These are phyloP conservation scores for Calameuta idolon DNA, from an alignment of 2,888 invertebrate genomes.

Conservation along the genomic window DNA sequence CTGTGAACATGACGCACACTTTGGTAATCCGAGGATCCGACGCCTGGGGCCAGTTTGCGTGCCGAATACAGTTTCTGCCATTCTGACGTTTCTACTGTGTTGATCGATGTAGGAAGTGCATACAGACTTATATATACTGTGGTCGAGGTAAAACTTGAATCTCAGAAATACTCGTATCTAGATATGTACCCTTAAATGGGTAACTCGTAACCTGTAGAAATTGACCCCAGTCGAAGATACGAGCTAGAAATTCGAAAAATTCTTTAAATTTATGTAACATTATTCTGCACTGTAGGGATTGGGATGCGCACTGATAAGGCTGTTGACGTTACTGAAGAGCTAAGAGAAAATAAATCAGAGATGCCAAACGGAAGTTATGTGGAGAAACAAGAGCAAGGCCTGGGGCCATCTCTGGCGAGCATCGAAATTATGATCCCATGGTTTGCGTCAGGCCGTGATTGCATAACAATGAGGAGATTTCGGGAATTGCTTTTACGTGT, in stretches of 20 bases:
- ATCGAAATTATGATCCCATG: constrained; percentile 56
- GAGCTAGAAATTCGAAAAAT: not conserved
- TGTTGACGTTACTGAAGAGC: too few species aligned
- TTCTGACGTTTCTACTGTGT: constrained; percentile 5
- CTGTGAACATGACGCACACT: not conserved
- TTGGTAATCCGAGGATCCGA: not conserved
- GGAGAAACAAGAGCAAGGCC: not conserved
- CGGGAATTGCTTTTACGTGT: constrained; percentile 65
- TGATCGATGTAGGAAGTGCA: not conserved
- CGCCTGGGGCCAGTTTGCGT: constrained; percentile 23
- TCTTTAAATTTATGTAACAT: not conserved
- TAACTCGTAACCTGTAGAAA: not conserved
- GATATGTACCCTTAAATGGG: too few species aligned
- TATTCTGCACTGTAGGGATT: not conserved
- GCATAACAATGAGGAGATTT: constrained; percentile 65
- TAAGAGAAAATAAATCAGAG: not conserved
- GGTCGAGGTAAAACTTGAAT: not conserved
- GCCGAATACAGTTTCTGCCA: constrained; percentile 23
- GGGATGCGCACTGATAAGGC: not conserved
- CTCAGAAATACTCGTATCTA: too few species aligned
- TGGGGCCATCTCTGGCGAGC: not conserved
- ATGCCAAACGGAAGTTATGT: not conserved
- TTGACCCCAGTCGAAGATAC: not conserved
- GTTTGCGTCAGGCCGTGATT: constrained; percentile 53
- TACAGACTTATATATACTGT: not conserved